Evolutionary conservation across 2,888 invertebrate species (phyloP).

Genomic region (Trimorus sp.): DNA sequence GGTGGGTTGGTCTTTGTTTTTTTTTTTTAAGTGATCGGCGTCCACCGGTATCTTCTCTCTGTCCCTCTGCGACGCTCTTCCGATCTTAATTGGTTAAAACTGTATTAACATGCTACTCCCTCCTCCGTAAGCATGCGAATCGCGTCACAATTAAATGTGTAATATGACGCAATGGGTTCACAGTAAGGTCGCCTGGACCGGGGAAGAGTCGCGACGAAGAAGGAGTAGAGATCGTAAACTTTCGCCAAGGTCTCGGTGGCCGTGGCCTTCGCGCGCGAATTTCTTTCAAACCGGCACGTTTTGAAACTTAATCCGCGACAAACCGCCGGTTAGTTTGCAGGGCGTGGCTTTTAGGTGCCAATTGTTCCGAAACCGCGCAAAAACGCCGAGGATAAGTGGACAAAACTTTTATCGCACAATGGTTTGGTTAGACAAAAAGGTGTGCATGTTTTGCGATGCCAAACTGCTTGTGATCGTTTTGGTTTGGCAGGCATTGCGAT

Average conservation of each 20-base stretch:
- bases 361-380: not conserved
- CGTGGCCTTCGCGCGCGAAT: constrained; percentile 59
- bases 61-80: too few relatives aligned
- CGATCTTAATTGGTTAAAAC: too few relatives aligned
- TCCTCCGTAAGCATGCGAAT: constrained; percentile 7
- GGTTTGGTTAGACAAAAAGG: not conserved
- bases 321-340: constrained; percentile 13
- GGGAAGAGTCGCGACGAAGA: constrained; percentile 47
- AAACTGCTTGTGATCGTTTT: too few relatives aligned
- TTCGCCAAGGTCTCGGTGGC: constrained; percentile 61
- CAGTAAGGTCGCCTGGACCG: constrained; percentile 46
- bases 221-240: constrained; percentile 66
- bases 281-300: constrained; percentile 56
- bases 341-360: not conserved
- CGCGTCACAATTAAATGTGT: constrained; percentile 75
- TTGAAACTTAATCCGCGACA: constrained; percentile 36
- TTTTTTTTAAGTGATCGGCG: too few relatives aligned
- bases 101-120: not conserved
- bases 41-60: too few relatives aligned
- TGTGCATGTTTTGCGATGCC: too few relatives aligned
- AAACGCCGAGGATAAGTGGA: not conserved
- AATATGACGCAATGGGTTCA: constrained; percentile 74
- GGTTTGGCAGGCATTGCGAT: too few relatives aligned
- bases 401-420: not conserved
- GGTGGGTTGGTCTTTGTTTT: too few relatives aligned